Evolutionary conservation across 2,797 vertebrate species (phyloP), one percentile per base, ranked within the genome.

Genomic region (Helostoma temminkii): DNA sequence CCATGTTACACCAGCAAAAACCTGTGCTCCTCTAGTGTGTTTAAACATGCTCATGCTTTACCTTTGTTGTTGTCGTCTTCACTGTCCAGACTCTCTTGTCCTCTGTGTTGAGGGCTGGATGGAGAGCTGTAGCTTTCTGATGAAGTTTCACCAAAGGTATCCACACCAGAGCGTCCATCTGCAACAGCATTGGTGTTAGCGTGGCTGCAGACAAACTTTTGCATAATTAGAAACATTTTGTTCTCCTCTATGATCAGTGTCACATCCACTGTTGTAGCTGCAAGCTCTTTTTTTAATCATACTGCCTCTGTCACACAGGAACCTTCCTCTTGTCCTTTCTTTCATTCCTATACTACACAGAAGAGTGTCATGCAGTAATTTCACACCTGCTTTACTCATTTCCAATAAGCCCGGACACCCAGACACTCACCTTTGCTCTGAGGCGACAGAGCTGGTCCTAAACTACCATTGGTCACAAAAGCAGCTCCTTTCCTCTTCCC

Each of bases 61-160:
- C 91, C 91, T 91, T 89, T 95, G 92, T 96, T 95, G 89, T 95
- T 95, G 67, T 93, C 96, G 34, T 98, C 96, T 93, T 97, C 96
- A 71, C 96, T 98, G 25, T 97, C 96, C 88, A 95, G 94, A 84
- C 96, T 98, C 88, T 96, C 96, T 76, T 90, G 92, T 66, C 94
- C 95, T 78, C 95, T 92, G 66, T 95, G 95, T 18, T 93, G 95
- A 63, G 96, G 97, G 86, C 96, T 98, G 78, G 96, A 96, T 18
- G 97, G 96, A 74, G 96, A 97, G 91, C 97, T 98, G 92, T 94
- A 97, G 91, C 96, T 96, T 92, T 97, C 97, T 41, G 97, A 98
- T 10, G 97, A 98, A 0, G 96, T 97, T 83, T 97, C 96, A 80
- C 96, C 96, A 78, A 93, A 95, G 0, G 94, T 95, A 67, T 97